phyloP scores from a whole-genome alignment of 2,888 invertebrate species.

The Myathropa florea region DNA sequence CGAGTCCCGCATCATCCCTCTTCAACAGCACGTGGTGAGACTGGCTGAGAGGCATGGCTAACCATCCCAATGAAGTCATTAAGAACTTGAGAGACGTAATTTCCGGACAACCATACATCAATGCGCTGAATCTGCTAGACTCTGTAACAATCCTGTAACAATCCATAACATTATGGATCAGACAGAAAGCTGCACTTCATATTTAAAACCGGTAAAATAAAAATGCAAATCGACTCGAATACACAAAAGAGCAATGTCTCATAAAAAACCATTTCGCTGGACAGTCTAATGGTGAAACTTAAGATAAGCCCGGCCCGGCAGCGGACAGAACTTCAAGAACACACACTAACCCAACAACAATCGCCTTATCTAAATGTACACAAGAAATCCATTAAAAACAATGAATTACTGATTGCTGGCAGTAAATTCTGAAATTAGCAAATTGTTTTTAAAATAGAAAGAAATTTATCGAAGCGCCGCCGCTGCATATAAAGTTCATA shows the following conservation, averaged over 20 bases:
- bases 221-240: constrained; percentile 36
- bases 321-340: not conserved
- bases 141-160: not conserved
- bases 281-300: constrained; percentile 32
- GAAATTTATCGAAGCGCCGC: constrained; percentile 55
- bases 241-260: constrained; percentile 16
- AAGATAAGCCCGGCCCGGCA: constrained; percentile 14
- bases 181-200: not conserved
- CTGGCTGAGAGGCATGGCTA: too few relatives aligned
- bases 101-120: too few relatives aligned
- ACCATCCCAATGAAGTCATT: too few relatives aligned
- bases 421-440: constrained; percentile 62
- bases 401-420: constrained; percentile 61
- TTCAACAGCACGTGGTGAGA: too few relatives aligned
- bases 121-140: too few relatives aligned
- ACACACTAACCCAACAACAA: not conserved
- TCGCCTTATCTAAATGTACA: constrained; percentile 52
- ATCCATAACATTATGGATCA: constrained; percentile 2
- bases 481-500: constrained; percentile 39
- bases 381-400: constrained; percentile 64
- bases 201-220: constrained; percentile 38
- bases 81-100: too few relatives aligned
- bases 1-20: too few relatives aligned
- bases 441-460: constrained; percentile 61
- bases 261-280: constrained; percentile 1